Conservation (phyloP, 2,888 invertebrate species). For the Ophion ellenae region DNA sequence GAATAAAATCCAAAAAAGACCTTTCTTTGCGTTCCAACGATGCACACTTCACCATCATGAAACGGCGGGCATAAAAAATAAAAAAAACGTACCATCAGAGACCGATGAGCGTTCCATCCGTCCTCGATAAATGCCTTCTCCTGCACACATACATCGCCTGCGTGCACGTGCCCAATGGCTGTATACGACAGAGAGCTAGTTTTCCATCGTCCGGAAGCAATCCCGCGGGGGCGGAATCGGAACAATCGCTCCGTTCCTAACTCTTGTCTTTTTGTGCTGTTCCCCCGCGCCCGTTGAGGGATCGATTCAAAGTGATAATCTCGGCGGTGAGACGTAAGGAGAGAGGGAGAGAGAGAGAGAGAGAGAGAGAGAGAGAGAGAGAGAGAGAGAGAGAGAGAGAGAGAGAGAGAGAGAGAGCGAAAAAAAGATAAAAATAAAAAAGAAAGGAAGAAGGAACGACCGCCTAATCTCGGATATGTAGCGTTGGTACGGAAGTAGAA, state of each 20-base stretch:
- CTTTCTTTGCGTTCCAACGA: not conserved
- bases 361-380: not conserved
- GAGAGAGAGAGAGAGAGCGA: conserved; percentile 4
- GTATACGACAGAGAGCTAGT: too few species aligned
- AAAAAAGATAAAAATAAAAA: conserved; percentile 10
- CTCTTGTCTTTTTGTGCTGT: conserved; percentile 25
- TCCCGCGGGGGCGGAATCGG: conserved; percentile 68
- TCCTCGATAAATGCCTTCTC: not conserved
- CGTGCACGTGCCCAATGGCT: too few species aligned
- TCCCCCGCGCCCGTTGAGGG: conserved; percentile 55
- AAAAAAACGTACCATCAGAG: not conserved
- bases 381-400: not conserved
- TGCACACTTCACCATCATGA: too few species aligned
- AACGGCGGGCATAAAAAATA: not conserved
- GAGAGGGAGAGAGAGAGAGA: not conserved
- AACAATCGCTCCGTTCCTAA: conserved; percentile 65
- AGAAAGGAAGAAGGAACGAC: conserved; percentile 34
- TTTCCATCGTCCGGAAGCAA: conserved; percentile 61
- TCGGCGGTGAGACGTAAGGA: conserved; percentile 3
- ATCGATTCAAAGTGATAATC: conserved; percentile 70
- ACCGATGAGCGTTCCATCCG: not conserved
- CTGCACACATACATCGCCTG: not conserved
- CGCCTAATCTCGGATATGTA: conserved; percentile 63
- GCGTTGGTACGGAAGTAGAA: conserved; percentile 54
- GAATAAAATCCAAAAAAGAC: not conserved